Evolutionary conservation across 2,113 vertebrate species (phyloP).

Genomic region (Recurvirostra avosetta): DNA sequence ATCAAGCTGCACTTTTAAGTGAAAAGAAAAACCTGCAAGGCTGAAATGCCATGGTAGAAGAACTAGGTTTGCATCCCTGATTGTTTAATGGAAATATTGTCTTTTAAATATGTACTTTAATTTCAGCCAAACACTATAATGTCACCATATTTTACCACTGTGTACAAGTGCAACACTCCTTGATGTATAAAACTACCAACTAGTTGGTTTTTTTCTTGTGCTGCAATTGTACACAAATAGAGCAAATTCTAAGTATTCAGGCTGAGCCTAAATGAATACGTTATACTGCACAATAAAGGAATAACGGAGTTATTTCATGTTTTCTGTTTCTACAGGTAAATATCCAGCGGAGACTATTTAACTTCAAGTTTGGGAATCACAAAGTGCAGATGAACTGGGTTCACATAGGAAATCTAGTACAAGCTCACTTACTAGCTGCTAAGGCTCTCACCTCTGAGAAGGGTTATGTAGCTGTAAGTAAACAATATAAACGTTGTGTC

Average conservation of each 20-base stretch:
- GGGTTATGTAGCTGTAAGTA: conserved; percentile 83
- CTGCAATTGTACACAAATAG: not conserved
- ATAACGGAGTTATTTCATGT: not conserved
- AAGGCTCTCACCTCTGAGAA: conserved; percentile 80
- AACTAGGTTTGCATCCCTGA: not conserved
- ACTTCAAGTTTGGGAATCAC: conserved; percentile 85
- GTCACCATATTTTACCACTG: not conserved
- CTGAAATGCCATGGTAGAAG: not conserved
- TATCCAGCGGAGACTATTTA: conserved; percentile 82
- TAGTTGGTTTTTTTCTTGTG: not conserved
- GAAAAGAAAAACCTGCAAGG: not conserved
- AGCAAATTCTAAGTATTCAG: not conserved
- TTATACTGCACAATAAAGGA: not conserved
- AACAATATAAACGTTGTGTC: not conserved
- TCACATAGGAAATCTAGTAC: conserved; percentile 86
- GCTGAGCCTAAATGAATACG: not conserved
- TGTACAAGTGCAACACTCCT: not conserved
- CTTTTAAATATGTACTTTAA: not conserved
- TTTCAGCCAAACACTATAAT: not conserved
- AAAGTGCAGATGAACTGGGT: conserved; percentile 90
- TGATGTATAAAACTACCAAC: not conserved
- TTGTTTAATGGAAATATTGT: not conserved
- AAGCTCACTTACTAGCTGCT: conserved; percentile 84
- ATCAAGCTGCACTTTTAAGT: not conserved
- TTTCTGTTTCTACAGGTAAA: conserved; percentile 73